These are phyloP conservation scores for Acanthurus tractus DNA, from an alignment of 2,797 vertebrate genomes.

Conservation along the genomic window DNA sequence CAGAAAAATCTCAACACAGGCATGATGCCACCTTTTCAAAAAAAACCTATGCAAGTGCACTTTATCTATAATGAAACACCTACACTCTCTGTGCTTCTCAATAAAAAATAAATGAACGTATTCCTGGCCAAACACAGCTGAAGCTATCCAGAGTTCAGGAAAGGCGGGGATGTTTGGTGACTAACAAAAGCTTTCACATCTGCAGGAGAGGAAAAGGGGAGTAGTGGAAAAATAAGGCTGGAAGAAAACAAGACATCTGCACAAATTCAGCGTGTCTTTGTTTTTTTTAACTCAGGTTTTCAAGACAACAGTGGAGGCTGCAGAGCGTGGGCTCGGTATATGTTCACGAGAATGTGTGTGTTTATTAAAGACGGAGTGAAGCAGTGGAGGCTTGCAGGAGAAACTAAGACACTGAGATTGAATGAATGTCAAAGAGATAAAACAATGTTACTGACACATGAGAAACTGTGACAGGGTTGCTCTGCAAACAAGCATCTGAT, in stretches of 20 bases:
- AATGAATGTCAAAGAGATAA: slow-evolving; percentile 15
- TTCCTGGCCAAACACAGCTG: slow-evolving; percentile 22
- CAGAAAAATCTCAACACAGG: not conserved
- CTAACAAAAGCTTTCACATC: slow-evolving; percentile 53
- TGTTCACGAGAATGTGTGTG: slow-evolving; percentile 21
- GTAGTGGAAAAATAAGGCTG: slow-evolving; percentile 43
- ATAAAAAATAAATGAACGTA: slow-evolving; percentile 52
- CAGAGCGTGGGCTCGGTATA: slow-evolving; percentile 38
- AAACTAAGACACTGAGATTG: not conserved
- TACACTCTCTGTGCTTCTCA: slow-evolving; percentile 11
- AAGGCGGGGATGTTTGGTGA: slow-evolving; percentile 39
- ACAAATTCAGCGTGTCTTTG: slow-evolving; percentile 19
- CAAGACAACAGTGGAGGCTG: slow-evolving; percentile 40
- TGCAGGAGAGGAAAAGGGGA: slow-evolving; percentile 39
- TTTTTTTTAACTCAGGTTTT: slow-evolving; percentile 25
- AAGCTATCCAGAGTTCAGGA: slow-evolving; percentile 41
- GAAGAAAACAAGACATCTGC: slow-evolving; percentile 58
- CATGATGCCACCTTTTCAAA: slow-evolving; percentile 29
- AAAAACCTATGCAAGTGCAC: slow-evolving; percentile 4
- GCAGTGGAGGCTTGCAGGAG: not conserved
- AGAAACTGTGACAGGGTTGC: slow-evolving; percentile 12
- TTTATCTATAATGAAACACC: slow-evolving; percentile 54
- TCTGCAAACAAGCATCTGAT: slow-evolving; percentile 39
- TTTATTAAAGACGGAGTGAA: slow-evolving; percentile 28
- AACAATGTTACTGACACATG: slow-evolving; percentile 35